A percentile compares a stretch with the other conserved stretches of the same genome.
Conservation (phyloP, 2,888 invertebrate genomes). For the Drosophila colorata region DNA sequence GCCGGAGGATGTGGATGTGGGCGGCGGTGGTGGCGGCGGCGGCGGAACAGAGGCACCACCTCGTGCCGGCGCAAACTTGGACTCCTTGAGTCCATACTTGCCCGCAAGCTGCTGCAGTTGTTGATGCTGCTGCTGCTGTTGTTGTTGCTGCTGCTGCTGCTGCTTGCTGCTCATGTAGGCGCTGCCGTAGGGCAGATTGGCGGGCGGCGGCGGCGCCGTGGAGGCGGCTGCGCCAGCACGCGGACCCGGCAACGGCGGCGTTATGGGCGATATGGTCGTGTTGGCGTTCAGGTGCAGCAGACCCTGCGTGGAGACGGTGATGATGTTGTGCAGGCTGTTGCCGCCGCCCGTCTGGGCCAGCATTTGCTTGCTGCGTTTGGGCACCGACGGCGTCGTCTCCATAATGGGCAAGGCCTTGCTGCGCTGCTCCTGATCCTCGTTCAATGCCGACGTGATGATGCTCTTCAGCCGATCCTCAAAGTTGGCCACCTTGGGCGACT, state of each 20-base stretch:
- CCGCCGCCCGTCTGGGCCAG: constrained; percentile 25
- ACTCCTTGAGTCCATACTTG: constrained; percentile 58
- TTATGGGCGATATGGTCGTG: constrained; percentile 85
- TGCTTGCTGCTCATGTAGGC: constrained; percentile 63
- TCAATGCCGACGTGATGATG: constrained; percentile 93
- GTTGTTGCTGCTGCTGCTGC: constrained; percentile 30
- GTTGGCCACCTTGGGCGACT: constrained; percentile 94
- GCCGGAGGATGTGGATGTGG: constrained; percentile 35
- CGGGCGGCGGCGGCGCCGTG: constrained; percentile 70
- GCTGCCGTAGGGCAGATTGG: constrained; percentile 68
- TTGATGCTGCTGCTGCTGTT: constrained; percentile 26
- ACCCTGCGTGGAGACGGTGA: constrained; percentile 84
- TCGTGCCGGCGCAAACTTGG: constrained; percentile 60
- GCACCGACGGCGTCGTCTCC: constrained; percentile 65
- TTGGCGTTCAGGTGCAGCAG: constrained; percentile 84
- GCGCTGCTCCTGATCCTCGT: constrained; percentile 90
- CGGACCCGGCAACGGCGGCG: constrained; percentile 78
- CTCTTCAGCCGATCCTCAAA: constrained; percentile 95
- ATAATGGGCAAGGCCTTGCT: constrained; percentile 76
- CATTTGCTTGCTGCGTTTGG: constrained; percentile 79
- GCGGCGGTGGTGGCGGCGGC: constrained; percentile 55
- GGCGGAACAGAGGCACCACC: constrained; percentile 53
- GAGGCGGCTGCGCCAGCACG: constrained; percentile 64
- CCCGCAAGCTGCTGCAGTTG: constrained; percentile 30
- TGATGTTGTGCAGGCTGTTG: constrained; percentile 82